Conservation (phyloP, 1,140 invertebrate species). For the Drosophila triauraria region DNA sequence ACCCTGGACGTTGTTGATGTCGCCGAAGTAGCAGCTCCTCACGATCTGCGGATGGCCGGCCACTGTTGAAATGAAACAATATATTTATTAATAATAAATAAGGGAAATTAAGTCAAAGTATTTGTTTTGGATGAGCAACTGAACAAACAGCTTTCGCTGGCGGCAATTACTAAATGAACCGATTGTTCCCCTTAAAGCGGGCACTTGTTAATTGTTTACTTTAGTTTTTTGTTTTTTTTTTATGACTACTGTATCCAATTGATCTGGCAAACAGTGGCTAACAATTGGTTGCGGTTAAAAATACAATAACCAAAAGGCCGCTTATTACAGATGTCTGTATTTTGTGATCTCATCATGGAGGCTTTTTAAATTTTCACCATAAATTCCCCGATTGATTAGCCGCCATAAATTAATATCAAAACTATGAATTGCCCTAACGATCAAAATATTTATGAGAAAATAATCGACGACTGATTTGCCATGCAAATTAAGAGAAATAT, state of each 20-base stretch:
- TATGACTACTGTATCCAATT: slow-evolving; percentile 24
- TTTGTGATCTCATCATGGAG: slow-evolving; percentile 19
- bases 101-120: slow-evolving; percentile 15
- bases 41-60: slow-evolving; percentile 72
- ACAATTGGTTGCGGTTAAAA: slow-evolving; percentile 9
- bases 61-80: slow-evolving; percentile 35
- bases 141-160: slow-evolving; percentile 51
- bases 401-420: background rate
- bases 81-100: background rate
- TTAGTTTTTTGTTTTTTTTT: background rate
- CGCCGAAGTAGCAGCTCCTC: slow-evolving; percentile 75
- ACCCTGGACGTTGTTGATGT: slow-evolving; percentile 55
- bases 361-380: background rate
- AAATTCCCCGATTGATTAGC: slow-evolving; percentile 2
- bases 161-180: slow-evolving; percentile 23
- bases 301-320: background rate
- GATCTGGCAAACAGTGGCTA: slow-evolving; percentile 11
- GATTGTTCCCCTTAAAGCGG: slow-evolving; percentile 16
- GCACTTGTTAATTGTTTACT: slow-evolving; percentile 41
- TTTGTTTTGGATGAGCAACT: slow-evolving; percentile 19
- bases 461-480: background rate
- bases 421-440: background rate
- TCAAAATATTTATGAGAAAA: slow-evolving; percentile 17
- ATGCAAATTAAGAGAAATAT: slow-evolving; percentile 7
- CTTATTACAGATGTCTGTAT: background rate